A percentile compares a stretch with the other conserved stretches of the same genome.
Evolutionary conservation across 1,140 invertebrate species (phyloP).

Genomic region (Scylla paramamosain): DNA sequence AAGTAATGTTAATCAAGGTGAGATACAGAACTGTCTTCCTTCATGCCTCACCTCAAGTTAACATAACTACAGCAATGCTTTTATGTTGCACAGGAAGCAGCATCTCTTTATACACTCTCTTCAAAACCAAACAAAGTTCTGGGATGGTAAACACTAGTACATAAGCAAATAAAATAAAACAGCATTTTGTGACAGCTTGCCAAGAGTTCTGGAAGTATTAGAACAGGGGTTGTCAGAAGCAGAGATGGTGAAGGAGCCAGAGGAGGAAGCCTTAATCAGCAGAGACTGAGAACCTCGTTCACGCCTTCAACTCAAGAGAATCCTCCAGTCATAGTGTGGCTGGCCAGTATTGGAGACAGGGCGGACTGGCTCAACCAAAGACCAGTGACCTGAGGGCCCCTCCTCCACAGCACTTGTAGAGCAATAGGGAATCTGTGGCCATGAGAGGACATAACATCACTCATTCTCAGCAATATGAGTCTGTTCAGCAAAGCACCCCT

Average conservation of each 20-base stretch:
- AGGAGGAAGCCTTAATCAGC: not conserved
- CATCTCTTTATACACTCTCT: not conserved
- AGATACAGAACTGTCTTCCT: not conserved
- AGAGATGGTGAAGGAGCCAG: not conserved
- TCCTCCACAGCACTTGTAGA: constrained; percentile 77
- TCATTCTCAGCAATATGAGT: not conserved
- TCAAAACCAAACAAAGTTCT: not conserved
- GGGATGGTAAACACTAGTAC: not conserved
- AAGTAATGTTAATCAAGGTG: not conserved
- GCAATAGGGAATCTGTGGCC: constrained; percentile 76
- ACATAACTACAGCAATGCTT: not conserved
- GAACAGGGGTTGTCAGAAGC: not conserved
- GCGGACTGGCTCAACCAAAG: constrained; percentile 58
- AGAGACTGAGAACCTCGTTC: constrained; percentile 44
- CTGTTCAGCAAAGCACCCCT: not conserved
- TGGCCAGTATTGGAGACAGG: constrained; percentile 73
- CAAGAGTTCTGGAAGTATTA: not conserved
- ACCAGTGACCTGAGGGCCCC: constrained; percentile 51
- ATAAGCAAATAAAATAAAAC: not conserved
- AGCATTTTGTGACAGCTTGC: not conserved
- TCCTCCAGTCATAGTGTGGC: constrained; percentile 71
- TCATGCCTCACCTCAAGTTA: not conserved
- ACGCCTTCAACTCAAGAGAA: constrained; percentile 59
- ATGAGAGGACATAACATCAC: constrained; percentile 53
- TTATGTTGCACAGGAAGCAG: not conserved